Conservation (phyloP, 2,797 vertebrate genomes). For the Remorina albescens region DNA sequence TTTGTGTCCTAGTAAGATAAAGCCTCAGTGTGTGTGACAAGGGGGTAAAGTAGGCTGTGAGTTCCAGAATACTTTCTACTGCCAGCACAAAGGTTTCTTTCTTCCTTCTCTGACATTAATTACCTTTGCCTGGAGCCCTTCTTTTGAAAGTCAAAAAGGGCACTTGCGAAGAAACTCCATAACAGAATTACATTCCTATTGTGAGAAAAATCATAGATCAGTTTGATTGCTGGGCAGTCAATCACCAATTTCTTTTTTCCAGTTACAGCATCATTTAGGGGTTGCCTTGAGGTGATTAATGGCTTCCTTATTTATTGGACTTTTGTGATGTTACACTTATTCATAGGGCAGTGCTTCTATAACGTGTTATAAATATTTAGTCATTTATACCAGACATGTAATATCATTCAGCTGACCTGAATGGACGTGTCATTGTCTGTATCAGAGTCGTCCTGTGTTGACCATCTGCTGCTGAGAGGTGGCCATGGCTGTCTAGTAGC, state of each 20-base stretch:
- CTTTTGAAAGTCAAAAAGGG: constrained; percentile 72
- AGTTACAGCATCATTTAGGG: background rate
- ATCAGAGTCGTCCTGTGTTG: constrained; percentile 36
- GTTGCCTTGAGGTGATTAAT: constrained; percentile 23
- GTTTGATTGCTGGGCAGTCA: constrained; percentile 15
- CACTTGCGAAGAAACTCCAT: constrained; percentile 42
- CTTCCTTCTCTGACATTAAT: constrained; percentile 47
- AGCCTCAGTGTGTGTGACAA: constrained; percentile 19
- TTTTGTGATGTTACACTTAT: constrained; percentile 11
- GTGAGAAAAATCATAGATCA: constrained; percentile 19
- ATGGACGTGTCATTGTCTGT: constrained; percentile 34
- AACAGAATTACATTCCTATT: constrained; percentile 27
- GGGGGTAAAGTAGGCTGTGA: constrained; percentile 27
- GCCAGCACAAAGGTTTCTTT: constrained; percentile 36
- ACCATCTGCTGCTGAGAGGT: constrained; percentile 23
- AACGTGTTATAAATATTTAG: constrained; percentile 22
- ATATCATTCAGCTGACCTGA: constrained; percentile 32
- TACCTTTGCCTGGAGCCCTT: constrained; percentile 66
- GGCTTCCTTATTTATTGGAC: constrained; percentile 18
- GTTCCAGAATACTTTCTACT: constrained; percentile 39
- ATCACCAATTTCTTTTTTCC: constrained; percentile 17
- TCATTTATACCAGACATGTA: constrained; percentile 39
- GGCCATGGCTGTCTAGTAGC: constrained; percentile 18
- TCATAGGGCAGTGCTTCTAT: constrained; percentile 22
- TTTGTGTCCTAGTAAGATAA: constrained; percentile 18